phyloP scores from a whole-genome alignment of 2,797 vertebrate species.

The Lacerta agilis region DNA sequence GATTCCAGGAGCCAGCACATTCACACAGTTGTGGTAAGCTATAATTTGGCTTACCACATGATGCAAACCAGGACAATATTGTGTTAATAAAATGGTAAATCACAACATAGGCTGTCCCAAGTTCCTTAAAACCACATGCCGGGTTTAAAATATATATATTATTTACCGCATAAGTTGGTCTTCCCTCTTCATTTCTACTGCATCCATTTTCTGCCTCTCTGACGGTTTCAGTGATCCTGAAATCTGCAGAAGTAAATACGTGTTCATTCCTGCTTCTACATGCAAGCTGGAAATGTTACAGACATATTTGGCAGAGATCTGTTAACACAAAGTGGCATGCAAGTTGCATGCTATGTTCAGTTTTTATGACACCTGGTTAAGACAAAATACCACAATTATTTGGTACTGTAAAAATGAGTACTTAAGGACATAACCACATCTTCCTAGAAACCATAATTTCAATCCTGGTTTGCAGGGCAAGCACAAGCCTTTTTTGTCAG shows the following conservation, averaged over 20 bases:
- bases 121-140: not conserved
- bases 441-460: not conserved
- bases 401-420: not conserved
- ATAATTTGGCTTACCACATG: too few relatives aligned
- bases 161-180: conserved; percentile 70
- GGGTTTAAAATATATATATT: not conserved
- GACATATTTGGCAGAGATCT: not conserved
- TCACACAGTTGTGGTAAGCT: too few relatives aligned
- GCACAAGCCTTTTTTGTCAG: not conserved
- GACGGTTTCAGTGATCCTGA: conserved; percentile 61
- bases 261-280: not conserved
- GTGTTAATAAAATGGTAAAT: not conserved
- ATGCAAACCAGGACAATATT: not conserved
- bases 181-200: conserved; percentile 65
- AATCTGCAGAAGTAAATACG: conserved; percentile 68
- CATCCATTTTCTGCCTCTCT: conserved; percentile 69
- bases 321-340: not conserved
- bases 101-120: not conserved
- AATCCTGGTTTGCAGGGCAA: not conserved
- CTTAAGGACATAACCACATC: not conserved
- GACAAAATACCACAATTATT: not conserved
- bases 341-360: not conserved
- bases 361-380: not conserved
- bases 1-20: too few relatives aligned
- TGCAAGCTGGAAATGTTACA: not conserved